Evolutionary conservation across 92 coral and sea anemone genomes (phyloP).

Genomic region (Phenganax marumi): DNA sequence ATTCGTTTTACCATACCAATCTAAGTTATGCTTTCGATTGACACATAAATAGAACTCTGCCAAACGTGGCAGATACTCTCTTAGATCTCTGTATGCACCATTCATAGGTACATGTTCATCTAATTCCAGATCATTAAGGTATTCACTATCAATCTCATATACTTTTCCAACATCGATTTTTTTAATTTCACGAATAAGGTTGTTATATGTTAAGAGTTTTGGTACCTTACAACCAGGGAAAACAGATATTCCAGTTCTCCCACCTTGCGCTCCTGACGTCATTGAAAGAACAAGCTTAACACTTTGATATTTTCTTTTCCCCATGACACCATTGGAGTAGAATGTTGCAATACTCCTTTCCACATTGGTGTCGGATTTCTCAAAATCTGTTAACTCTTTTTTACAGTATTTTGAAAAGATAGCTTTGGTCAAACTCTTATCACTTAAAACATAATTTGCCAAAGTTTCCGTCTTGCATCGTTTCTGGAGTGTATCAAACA

Average conservation of each 20-base stretch:
- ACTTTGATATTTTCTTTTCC: slow-evolving; percentile 62
- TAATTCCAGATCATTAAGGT: slow-evolving; percentile 35
- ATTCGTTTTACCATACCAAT: slow-evolving; percentile 54
- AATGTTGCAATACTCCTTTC: slow-evolving; percentile 54
- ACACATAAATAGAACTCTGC: slow-evolving; percentile 60
- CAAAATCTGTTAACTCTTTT: slow-evolving; percentile 47
- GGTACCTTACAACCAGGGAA: slow-evolving; percentile 58
- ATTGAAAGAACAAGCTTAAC: slow-evolving; percentile 54
- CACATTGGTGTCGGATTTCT: slow-evolving; percentile 55
- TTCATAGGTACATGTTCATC: slow-evolving; percentile 23
- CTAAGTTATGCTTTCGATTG: slow-evolving; percentile 41
- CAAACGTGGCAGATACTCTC: slow-evolving; percentile 59
- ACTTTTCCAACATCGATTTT: slow-evolving; percentile 56
- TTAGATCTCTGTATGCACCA: slow-evolving; percentile 65
- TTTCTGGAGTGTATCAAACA: slow-evolving; percentile 59
- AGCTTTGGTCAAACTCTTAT: slow-evolving; percentile 27
- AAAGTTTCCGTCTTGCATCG: slow-evolving; percentile 54
- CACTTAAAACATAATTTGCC: slow-evolving; percentile 43
- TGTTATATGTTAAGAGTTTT: slow-evolving; percentile 54
- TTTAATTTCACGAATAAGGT: slow-evolving; percentile 48
- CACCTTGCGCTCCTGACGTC: slow-evolving; percentile 40
- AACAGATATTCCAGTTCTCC: slow-evolving; percentile 48
- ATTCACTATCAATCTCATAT: slow-evolving; percentile 50
- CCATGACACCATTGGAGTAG: slow-evolving; percentile 63
- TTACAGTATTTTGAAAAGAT: slow-evolving; percentile 45